phyloP scores from a whole-genome alignment of 1,140 invertebrate genomes.

The Leptoteleia sp. region DNA sequence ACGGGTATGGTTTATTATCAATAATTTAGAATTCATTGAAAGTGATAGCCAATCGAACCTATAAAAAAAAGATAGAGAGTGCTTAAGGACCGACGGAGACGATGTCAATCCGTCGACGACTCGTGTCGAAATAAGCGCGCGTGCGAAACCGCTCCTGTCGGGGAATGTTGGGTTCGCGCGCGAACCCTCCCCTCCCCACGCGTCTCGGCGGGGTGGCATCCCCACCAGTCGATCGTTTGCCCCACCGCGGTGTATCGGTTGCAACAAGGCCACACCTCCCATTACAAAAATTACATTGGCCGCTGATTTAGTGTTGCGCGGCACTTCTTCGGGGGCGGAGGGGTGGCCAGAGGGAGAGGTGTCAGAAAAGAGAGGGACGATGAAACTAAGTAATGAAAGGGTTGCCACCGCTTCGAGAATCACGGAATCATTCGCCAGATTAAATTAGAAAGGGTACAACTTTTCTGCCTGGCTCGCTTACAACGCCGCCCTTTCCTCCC shows the following conservation, averaged over 20 bases:
- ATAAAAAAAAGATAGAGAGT: not conserved
- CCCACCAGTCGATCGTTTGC: slow-evolving; percentile 27
- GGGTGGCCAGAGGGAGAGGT: slow-evolving; percentile 43
- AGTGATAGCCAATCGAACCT: too few relatives aligned
- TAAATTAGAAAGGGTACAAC: slow-evolving; percentile 79
- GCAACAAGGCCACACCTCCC: slow-evolving; percentile 80
- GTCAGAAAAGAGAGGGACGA: slow-evolving; percentile 55
- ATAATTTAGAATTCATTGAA: too few relatives aligned
- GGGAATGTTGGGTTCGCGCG: slow-evolving; percentile 31
- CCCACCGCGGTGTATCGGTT: slow-evolving; percentile 59
- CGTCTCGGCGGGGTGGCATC: slow-evolving; percentile 25
- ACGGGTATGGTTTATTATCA: too few relatives aligned
- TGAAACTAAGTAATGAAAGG: slow-evolving; percentile 81
- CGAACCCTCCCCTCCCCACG: slow-evolving; percentile 18
- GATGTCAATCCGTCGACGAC: slow-evolving; percentile 44
- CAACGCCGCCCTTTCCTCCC: slow-evolving; percentile 26
- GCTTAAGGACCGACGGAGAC: not conserved
- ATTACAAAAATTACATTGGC: slow-evolving; percentile 82
- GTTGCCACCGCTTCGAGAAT: slow-evolving; percentile 79
- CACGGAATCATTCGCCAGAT: slow-evolving; percentile 82
- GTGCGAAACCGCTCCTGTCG: slow-evolving; percentile 38
- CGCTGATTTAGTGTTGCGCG: slow-evolving; percentile 81
- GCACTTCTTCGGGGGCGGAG: slow-evolving; percentile 69
- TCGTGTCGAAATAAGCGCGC: slow-evolving; percentile 57
- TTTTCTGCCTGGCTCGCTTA: slow-evolving; percentile 55